phyloP scores from a whole-genome alignment of 2,113 vertebrate genomes.

The Propithecus coquereli region DNA sequence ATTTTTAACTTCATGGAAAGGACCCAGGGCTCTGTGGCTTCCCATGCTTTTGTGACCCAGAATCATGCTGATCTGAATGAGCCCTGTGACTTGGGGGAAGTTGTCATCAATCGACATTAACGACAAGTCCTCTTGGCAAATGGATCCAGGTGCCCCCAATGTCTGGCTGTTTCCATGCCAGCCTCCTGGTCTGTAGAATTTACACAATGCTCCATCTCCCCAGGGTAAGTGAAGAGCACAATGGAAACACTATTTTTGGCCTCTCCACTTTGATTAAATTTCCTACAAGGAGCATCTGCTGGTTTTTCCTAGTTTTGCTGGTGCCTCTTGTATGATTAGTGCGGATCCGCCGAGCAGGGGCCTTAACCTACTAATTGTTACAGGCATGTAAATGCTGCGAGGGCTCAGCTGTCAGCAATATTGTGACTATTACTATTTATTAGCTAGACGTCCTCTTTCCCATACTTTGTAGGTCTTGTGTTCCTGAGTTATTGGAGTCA shows the following conservation, averaged over 20 bases:
- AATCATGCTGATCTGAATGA: neutral
- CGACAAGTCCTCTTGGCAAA: neutral
- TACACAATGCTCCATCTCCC: neutral
- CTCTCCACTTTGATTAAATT: conserved; percentile 23
- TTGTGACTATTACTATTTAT: neutral
- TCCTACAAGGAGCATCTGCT: neutral
- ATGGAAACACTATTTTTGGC: neutral
- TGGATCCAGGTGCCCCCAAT: neutral
- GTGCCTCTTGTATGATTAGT: neutral
- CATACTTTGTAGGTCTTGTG: neutral
- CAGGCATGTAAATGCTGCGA: neutral
- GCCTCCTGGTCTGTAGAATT: neutral
- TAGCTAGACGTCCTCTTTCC: neutral
- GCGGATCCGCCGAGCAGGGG: neutral
- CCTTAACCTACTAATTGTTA: neutral
- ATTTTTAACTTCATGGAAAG: conserved; percentile 10
- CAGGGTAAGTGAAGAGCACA: neutral
- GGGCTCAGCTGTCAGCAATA: neutral
- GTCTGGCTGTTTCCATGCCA: neutral
- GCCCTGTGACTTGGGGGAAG: neutral
- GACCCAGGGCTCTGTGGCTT: neutral
- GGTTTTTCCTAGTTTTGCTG: neutral
- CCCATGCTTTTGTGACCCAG: neutral
- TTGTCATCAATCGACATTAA: neutral
- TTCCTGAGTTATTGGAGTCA: neutral